phyloP scores from a whole-genome alignment of 2,888 invertebrate genomes.

The Tuberolachnus salignus region DNA sequence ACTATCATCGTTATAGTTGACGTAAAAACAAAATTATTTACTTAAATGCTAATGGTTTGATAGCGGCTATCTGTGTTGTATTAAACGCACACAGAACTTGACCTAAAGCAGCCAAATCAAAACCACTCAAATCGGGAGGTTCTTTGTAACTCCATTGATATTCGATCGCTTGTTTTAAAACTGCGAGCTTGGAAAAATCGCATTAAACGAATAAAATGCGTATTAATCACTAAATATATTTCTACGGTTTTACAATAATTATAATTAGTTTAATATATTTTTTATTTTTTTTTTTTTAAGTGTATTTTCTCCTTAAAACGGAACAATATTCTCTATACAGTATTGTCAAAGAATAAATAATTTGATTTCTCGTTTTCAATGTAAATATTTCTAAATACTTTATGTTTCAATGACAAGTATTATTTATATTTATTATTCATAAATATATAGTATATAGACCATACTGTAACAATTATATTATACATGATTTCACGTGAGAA shows the following conservation, averaged over 20 bases:
- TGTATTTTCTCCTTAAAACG: neutral
- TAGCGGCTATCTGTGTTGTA: constrained; percentile 65
- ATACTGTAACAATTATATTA: too few species aligned
- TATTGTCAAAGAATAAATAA: neutral
- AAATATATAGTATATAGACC: too few species aligned
- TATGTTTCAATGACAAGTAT: too few species aligned
- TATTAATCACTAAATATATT: neutral
- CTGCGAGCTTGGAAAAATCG: constrained; percentile 62
- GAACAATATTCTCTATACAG: neutral
- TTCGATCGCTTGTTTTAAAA: constrained; percentile 66
- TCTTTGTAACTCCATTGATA: constrained; percentile 66
- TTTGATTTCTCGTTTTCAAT: neutral
- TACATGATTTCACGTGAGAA: too few species aligned
- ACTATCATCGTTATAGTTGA: neutral
- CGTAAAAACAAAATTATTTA: constrained; percentile 37
- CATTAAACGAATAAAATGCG: constrained; percentile 53
- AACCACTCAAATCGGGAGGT: constrained; percentile 67
- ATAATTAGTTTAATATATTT: neutral
- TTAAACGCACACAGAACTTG: constrained; percentile 69
- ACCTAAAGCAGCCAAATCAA: constrained; percentile 66
- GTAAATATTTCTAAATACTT: neutral
- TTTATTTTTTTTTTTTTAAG: neutral
- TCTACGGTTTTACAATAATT: neutral
- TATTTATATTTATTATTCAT: too few species aligned
- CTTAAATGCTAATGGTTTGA: constrained; percentile 66